These are phyloP conservation scores for Mimachlamys varia DNA, from an alignment of 2,888 invertebrate genomes.

Conservation along the genomic window DNA sequence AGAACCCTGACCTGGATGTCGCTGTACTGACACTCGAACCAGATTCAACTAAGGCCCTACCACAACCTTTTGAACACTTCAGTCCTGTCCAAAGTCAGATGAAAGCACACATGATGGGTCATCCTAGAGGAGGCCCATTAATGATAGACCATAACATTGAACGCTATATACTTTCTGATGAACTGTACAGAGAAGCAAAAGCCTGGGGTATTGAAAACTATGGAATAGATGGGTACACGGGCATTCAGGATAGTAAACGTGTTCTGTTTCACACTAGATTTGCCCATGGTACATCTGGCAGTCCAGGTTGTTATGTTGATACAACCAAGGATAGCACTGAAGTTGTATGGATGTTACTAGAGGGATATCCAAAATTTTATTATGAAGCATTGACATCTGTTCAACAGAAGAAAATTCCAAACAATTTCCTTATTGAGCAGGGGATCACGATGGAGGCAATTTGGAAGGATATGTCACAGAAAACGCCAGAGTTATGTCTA, in stretches of 20 bases:
- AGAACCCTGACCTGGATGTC: background rate
- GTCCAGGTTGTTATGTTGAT: background rate
- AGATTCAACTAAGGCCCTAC: background rate
- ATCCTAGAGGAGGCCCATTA: background rate
- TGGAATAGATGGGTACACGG: background rate
- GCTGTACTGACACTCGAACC: background rate
- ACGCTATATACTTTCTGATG: background rate
- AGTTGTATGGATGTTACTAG: background rate
- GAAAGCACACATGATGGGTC: background rate
- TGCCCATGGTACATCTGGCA: background rate
- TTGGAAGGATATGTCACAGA: background rate
- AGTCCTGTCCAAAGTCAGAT: background rate
- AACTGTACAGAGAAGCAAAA: background rate
- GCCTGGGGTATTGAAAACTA: background rate
- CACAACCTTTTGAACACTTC: background rate
- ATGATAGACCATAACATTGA: background rate
- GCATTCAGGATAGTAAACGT: background rate
- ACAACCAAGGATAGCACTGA: background rate
- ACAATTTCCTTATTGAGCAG: background rate
- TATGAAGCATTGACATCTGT: background rate
- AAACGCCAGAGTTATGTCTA: background rate
- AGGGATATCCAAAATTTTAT: background rate
- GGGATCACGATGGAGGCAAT: background rate
- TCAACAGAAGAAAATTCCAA: background rate
- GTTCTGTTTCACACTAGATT: background rate